Evolutionary conservation across 1,140 invertebrate species (phyloP).

Genomic region (Cotesia vestalis): DNA sequence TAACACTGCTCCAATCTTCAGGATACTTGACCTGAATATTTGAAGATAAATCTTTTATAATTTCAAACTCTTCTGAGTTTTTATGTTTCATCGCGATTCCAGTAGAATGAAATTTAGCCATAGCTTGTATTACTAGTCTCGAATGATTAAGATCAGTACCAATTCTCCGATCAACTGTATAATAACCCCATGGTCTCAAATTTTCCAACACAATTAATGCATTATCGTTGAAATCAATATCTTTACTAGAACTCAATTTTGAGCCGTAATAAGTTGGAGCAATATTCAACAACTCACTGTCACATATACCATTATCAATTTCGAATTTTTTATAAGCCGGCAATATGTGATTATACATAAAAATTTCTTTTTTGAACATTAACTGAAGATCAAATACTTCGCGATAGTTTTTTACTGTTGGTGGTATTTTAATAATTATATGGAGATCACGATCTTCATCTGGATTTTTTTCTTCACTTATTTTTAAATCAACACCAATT

Average conservation of each 20-base stretch:
- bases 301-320: slow-evolving; percentile 56
- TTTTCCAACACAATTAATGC: slow-evolving; percentile 71
- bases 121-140: slow-evolving; percentile 59
- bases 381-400: slow-evolving; percentile 56
- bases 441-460: slow-evolving; percentile 47
- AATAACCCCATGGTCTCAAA: slow-evolving; percentile 64
- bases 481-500: slow-evolving; percentile 56
- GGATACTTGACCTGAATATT: slow-evolving; percentile 34
- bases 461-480: slow-evolving; percentile 40
- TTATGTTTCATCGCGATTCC: slow-evolving; percentile 68
- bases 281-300: slow-evolving; percentile 59
- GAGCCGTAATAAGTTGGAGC: slow-evolving; percentile 68
- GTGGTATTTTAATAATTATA: slow-evolving; percentile 63
- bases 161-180: slow-evolving; percentile 60
- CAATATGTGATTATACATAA: slow-evolving; percentile 53
- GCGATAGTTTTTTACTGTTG: slow-evolving; percentile 52
- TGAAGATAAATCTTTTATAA: slow-evolving; percentile 51
- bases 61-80: slow-evolving; percentile 64
- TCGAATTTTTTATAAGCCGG: slow-evolving; percentile 53
- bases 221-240: slow-evolving; percentile 59
- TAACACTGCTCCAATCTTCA: slow-evolving; percentile 16
- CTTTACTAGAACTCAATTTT: slow-evolving; percentile 60
- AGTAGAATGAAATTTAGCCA: slow-evolving; percentile 70
- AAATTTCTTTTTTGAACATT: slow-evolving; percentile 61
- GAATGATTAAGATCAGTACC: slow-evolving; percentile 66